A percentile compares a stretch with the other conserved stretches of the same genome.
Conservation (phyloP, 1,140 invertebrate species). For the Glossosoma conforme region DNA sequence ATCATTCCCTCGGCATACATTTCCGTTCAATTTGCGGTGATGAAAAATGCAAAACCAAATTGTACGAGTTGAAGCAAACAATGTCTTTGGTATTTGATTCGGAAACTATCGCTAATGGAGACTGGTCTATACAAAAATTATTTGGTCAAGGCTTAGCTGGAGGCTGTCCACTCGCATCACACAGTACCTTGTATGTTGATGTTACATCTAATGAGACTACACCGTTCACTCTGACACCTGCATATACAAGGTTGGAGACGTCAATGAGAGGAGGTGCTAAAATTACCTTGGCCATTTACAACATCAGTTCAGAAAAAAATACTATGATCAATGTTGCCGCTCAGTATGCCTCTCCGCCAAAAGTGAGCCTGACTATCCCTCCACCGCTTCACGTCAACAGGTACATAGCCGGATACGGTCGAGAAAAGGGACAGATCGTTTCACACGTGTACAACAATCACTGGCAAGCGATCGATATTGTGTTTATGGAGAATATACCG, state of each 20-base stretch:
- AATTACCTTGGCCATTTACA: conserved; percentile 63
- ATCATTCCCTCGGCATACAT: conserved; percentile 87
- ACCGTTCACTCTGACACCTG: conserved; percentile 54
- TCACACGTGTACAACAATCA: conserved; percentile 76
- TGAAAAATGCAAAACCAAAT: conserved; percentile 56
- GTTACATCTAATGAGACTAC: conserved; percentile 58
- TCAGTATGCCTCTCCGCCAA: conserved; percentile 40
- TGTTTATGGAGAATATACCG: conserved; percentile 77
- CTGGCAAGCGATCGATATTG: conserved; percentile 61
- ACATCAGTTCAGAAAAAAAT: conserved; percentile 50
- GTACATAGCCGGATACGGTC: conserved; percentile 78
- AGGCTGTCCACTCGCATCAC: conserved; percentile 71
- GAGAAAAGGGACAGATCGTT: conserved; percentile 82
- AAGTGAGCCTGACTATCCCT: conserved; percentile 47
- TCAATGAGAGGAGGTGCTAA: conserved; percentile 64
- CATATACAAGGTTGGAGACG: conserved; percentile 51
- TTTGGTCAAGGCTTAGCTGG: conserved; percentile 79
- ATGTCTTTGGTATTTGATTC: conserved; percentile 84
- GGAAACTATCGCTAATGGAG: conserved; percentile 56
- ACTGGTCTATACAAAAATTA: conserved; percentile 83
- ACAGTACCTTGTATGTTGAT: conserved; percentile 80
- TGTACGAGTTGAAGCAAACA: conserved; percentile 76
- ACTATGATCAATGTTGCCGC: conserved; percentile 67
- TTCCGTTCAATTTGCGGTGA: conserved; percentile 71
- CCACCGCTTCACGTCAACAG: conserved; percentile 73